Conservation (phyloP, 1,140 invertebrate genomes). For the Drosophila fuyamai region DNA sequence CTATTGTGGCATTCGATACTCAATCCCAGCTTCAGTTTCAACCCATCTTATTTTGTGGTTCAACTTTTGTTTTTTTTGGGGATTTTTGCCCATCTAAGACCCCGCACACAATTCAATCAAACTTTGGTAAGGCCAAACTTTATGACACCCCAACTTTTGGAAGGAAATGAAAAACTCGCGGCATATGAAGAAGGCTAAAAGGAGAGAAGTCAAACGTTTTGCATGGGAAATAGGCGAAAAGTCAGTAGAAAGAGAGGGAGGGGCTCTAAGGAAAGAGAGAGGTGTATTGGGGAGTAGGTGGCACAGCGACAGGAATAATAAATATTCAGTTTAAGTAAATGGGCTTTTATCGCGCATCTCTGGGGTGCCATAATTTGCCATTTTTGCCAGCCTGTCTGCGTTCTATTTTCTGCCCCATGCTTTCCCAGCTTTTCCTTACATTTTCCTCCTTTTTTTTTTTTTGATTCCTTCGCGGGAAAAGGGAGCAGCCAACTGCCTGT, state of each 20-base stretch:
- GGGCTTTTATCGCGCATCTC: slow-evolving; percentile 82
- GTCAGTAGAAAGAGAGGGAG: slow-evolving; percentile 43
- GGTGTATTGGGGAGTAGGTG: slow-evolving; percentile 27
- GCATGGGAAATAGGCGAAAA: slow-evolving; percentile 73
- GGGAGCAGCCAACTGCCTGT: slow-evolving; percentile 66
- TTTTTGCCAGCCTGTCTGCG: slow-evolving; percentile 75
- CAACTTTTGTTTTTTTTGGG: not conserved
- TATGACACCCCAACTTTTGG: slow-evolving; percentile 57
- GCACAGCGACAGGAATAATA: slow-evolving; percentile 79
- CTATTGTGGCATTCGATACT: not conserved
- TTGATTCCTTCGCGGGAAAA: slow-evolving; percentile 30
- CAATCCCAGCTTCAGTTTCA: not conserved
- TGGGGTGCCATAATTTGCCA: slow-evolving; percentile 82
- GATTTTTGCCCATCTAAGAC: slow-evolving; percentile 2
- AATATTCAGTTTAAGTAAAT: slow-evolving; percentile 84
- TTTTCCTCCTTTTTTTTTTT: slow-evolving; percentile 21
- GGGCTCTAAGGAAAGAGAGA: not conserved
- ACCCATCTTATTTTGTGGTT: not conserved
- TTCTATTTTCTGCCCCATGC: slow-evolving; percentile 23
- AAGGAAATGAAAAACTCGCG: slow-evolving; percentile 70
- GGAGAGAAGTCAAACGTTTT: slow-evolving; percentile 63
- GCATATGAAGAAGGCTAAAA: slow-evolving; percentile 50
- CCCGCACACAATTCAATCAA: slow-evolving; percentile 72
- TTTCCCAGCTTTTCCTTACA: slow-evolving; percentile 13
- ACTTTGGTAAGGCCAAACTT: slow-evolving; percentile 60